Evolutionary conservation across 1,140 invertebrate genomes (phyloP), one percentile per base, ranked within the genome.

Genomic region (Penaeus vannamei): DNA sequence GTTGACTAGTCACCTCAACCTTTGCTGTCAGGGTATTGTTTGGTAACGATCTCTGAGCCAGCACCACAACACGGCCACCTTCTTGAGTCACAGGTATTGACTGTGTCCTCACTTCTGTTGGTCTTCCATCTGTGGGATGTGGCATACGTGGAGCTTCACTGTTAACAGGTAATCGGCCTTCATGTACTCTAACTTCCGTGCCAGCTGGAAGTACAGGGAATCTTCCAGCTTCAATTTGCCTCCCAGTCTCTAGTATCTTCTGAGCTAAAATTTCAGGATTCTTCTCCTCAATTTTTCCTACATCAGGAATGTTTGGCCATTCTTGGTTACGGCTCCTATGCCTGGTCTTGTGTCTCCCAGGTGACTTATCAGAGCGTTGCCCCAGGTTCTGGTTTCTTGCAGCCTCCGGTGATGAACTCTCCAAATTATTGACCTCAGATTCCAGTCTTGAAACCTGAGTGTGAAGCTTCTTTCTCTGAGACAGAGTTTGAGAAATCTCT

Each of bases 271-370:
- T 95, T 93, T 98, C 97, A 0, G 97, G 97, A 94, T 98, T 97
- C 92, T 97, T 97, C 92, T 98, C 97, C 92, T 97, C 96, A 87
- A 98, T 98, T 93, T 97, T 97, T 4, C 96, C 97, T 59, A 97
- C 95, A 91, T 97, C 96, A 0, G 97, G 97, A 42, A 98, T 96
- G 91, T 97, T 96, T 0, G 97, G 97, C 97, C 97, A 98, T 92
- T 98, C 97, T 93, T 97, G 97, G 1, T 96, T 97, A 5, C 96
- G 94, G 4, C 96, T 95, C 3, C 96, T 62, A 84, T 88, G 89
- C 46, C 90, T 79, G 12, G 91, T 86, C 86, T 90, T 92, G 53
- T 91, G 86, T 60, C 91, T 85, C 23, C 91, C 91, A 1, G 91
- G 91, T n/a, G 89, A 90, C 84, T 91, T 91, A n/a, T 91, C 91